A percentile compares a stretch with the other conserved stretches of the same genome.
Conservation (phyloP, 2,797 vertebrate genomes). For the Pygocentrus nattereri region DNA sequence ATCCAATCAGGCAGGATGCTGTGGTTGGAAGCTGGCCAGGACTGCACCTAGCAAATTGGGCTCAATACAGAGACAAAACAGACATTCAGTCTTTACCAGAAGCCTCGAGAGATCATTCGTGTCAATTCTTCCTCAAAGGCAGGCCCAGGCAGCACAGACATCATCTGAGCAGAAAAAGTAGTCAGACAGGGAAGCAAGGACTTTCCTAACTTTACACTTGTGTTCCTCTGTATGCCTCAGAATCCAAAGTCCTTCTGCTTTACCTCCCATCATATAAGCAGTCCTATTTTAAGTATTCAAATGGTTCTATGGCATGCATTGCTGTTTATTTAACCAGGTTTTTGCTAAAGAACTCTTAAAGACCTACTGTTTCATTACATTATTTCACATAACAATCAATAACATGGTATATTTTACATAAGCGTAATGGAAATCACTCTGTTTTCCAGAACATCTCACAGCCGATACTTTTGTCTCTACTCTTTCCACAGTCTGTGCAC, state of each 20-base stretch:
- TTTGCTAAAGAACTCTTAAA: too few species aligned
- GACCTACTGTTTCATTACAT: too few species aligned
- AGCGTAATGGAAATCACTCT: too few species aligned
- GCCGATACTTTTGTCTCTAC: too few species aligned
- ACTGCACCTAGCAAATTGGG: constrained; percentile 58
- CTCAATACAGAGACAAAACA: constrained; percentile 60
- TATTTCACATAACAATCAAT: too few species aligned
- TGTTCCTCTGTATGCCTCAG: constrained; percentile 66
- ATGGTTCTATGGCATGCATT: too few species aligned
- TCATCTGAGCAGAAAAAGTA: constrained; percentile 17
- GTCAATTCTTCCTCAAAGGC: constrained; percentile 61
- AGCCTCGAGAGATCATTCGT: constrained; percentile 79
- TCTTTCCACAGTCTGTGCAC: too few species aligned
- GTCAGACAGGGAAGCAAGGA: constrained; percentile 57
- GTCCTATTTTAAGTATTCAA: too few species aligned
- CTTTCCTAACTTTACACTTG: constrained; percentile 70
- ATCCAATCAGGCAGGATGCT: constrained; percentile 52
- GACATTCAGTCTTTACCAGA: constrained; percentile 68
- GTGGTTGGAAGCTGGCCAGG: constrained; percentile 25
- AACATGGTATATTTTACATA: too few species aligned
- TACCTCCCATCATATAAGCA: too few species aligned
- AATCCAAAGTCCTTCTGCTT: constrained; percentile 65
- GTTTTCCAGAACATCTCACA: too few species aligned
- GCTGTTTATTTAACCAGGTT: too few species aligned
- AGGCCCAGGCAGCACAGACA: constrained; percentile 17